phyloP scores from a whole-genome alignment of 2,797 vertebrate species.

The Microcaecilia unicolor region DNA sequence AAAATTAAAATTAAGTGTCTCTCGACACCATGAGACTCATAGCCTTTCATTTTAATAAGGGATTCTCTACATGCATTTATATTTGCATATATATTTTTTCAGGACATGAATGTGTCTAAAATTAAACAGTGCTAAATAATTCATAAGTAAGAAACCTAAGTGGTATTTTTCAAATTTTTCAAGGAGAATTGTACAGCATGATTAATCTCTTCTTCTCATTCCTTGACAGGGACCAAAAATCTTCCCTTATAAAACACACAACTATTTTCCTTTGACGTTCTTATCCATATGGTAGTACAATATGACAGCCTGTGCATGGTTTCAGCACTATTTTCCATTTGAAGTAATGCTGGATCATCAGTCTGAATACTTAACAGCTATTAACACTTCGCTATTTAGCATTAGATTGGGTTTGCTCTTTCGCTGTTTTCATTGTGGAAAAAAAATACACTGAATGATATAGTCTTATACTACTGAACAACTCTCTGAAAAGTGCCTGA shows the following conservation, averaged over 20 bases:
- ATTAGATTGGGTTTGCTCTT: too few relatives aligned
- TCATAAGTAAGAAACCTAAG: conserved; percentile 3
- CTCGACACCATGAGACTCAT: too few relatives aligned
- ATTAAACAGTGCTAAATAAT: conserved; percentile 3
- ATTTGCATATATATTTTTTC: conserved; percentile 1
- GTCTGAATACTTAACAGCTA: too few relatives aligned
- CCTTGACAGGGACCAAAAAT: conserved; percentile 11
- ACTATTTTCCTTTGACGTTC: conserved; percentile 11
- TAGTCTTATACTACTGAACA: too few relatives aligned
- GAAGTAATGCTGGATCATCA: conserved; percentile 19
- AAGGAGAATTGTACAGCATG: conserved; percentile 5
- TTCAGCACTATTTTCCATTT: conserved; percentile 15
- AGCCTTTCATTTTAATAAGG: too few relatives aligned
- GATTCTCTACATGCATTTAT: conserved; percentile 5
- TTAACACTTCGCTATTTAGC: too few relatives aligned
- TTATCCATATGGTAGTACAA: background rate
- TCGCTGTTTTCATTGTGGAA: too few relatives aligned
- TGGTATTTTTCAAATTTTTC: background rate
- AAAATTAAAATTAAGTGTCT: too few relatives aligned
- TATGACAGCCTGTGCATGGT: too few relatives aligned
- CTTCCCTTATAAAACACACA: conserved; percentile 6
- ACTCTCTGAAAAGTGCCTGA: too few relatives aligned
- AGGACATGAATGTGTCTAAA: conserved; percentile 12
- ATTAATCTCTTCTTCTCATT: conserved; percentile 5
- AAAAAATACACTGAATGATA: too few relatives aligned